Base-by-base conservation (phyloP, 2,113 vertebrate species). In the Platichthys flesus region DNA sequence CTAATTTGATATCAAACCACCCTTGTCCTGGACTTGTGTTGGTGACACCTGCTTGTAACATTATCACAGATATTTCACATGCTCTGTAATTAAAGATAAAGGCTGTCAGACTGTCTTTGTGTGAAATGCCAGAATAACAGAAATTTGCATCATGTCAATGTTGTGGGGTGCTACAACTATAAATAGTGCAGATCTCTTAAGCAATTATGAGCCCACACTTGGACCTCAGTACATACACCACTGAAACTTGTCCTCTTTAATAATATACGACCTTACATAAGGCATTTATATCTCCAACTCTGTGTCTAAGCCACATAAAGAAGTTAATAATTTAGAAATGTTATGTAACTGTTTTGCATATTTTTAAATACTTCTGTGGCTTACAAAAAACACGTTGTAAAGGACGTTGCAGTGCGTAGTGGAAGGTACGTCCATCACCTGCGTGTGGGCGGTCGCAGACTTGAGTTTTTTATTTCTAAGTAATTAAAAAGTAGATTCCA, bases 191-290 rank as follows among this genome's bases (percentile, higher is more conserved):
- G 79, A 91, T 93, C 82, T 91, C 90, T 87, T 88, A 87, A 92
- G 94, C 90, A 94, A 93, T 94, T 94, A 93, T 85, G 80, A 88
- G 84, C 85, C 91, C 85, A 93, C 88, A 91, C 81, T 91, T 89
- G 82, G 86, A 90, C 84, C 84, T 90, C 82, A 81, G 82, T 76
- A 88, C 79, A 83, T 82, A 90, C 87, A 90, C 83, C 74, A 82
- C 72, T 90, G 87, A 90, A 92, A 91, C 86, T 79, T 93, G 87
- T 92, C 86, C 83, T 89, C 70, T 91, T 94, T 87, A 93, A 95
- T 94, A 92, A 93, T 93, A 90, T 82, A 93, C 90, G 74, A 89
- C 57, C 85, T 95, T 94, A 94, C 75, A 84, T 93, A 92, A 94
- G 90, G 67, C 86, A 90, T 93, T 91, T 91, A 89, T 91, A 86